Evolutionary conservation across 2,797 vertebrate species (phyloP).

Genomic region (Falco columbarius): DNA sequence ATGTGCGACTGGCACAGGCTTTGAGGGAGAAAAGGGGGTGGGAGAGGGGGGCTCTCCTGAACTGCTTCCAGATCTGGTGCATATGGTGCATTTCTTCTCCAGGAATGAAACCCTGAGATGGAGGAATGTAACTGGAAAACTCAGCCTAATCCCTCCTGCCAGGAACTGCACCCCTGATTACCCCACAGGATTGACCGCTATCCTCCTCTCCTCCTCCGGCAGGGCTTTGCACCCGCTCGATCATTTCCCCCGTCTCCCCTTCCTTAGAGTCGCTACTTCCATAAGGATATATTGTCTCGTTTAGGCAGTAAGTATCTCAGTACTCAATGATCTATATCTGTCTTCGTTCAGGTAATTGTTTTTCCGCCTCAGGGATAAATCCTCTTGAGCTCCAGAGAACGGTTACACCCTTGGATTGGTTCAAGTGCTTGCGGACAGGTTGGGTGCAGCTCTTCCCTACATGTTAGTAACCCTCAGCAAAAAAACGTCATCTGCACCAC

Average conservation of each 20-base stretch:
- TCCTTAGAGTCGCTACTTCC: slow-evolving; percentile 14
- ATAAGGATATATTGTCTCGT: neutral
- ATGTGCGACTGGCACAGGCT: neutral
- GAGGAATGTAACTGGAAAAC: slow-evolving; percentile 31
- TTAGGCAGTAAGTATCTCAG: slow-evolving; percentile 36
- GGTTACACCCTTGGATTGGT: neutral
- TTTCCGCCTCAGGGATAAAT: slow-evolving; percentile 30
- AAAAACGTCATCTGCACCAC: neutral
- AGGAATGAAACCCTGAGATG: slow-evolving; percentile 23
- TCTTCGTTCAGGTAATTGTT: slow-evolving; percentile 33
- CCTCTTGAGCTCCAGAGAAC: neutral
- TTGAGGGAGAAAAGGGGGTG: neutral
- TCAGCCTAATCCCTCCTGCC: slow-evolving; percentile 28
- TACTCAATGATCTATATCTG: slow-evolving; percentile 9
- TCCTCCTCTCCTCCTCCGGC: neutral
- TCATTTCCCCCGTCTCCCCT: neutral
- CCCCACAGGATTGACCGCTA: neutral
- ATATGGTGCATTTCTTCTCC: slow-evolving; percentile 43
- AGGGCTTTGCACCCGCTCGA: neutral
- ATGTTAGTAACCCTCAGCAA: neutral
- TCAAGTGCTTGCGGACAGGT: neutral
- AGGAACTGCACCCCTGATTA: neutral
- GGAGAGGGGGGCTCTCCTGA: slow-evolving; percentile 12
- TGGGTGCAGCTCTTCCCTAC: neutral
- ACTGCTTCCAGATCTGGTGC: slow-evolving; percentile 33